These are phyloP conservation scores for Mus spretus DNA, from an alignment of 2,797 vertebrate genomes.

Conservation along the genomic window DNA sequence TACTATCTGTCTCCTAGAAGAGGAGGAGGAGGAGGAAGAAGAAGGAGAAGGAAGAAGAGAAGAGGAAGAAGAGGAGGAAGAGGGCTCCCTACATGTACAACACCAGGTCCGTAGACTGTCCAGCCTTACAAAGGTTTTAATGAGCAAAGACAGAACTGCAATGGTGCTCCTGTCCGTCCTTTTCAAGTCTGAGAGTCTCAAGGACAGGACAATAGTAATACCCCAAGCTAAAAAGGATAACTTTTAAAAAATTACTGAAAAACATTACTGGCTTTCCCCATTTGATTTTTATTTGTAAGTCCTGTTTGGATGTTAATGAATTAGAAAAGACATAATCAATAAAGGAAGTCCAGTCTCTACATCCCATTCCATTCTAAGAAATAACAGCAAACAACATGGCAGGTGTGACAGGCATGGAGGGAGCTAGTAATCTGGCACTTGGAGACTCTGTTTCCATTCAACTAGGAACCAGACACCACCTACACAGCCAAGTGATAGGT, in stretches of 20 bases:
- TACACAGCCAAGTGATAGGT: neutral
- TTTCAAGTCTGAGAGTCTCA: conserved; percentile 1
- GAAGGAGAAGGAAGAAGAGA: too few relatives aligned
- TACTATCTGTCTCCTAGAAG: neutral
- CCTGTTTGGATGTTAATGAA: conserved; percentile 19
- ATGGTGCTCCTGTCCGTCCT: neutral
- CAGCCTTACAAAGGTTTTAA: neutral
- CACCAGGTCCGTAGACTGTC: neutral
- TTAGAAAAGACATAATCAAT: conserved; percentile 10
- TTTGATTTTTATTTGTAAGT: conserved; percentile 28
- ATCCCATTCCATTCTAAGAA: conserved; percentile 1
- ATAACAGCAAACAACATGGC: conserved; percentile 67
- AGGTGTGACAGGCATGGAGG: conserved; percentile 20
- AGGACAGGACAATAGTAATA: neutral
- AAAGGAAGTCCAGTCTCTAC: neutral
- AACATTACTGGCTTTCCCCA: conserved; percentile 61
- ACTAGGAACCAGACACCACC: neutral
- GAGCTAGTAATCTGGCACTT: neutral
- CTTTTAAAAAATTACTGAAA: conserved; percentile 32
- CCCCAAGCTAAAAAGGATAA: conserved; percentile 32
- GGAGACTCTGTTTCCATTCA: conserved; percentile 34
- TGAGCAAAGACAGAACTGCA: neutral
- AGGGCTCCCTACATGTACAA: neutral
- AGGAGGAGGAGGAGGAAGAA: fast-evolving
- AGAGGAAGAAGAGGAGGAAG: too few relatives aligned